Conservation (phyloP, 2,797 vertebrate genomes). For the Tinamus major region DNA sequence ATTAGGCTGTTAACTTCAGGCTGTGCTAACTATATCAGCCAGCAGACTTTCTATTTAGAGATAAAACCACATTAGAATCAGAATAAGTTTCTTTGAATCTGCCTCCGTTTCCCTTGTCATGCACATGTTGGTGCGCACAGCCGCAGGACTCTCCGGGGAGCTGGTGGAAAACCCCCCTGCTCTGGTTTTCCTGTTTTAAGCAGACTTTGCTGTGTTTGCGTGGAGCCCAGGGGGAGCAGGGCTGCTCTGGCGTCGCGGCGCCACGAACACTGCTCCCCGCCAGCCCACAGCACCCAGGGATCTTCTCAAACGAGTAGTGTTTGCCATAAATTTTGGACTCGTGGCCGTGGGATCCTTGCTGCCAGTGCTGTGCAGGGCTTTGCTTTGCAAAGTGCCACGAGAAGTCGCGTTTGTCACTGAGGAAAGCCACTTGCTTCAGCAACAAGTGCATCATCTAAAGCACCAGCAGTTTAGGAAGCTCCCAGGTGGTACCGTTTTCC, state of each 20-base stretch:
- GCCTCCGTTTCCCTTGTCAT: no score
- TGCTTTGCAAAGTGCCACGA: not conserved
- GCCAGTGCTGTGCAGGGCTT: not conserved
- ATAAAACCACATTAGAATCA: not conserved
- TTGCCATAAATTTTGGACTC: not conserved
- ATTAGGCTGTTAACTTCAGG: not conserved
- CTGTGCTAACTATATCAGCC: not conserved
- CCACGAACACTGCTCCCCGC: not conserved
- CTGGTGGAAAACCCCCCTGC: not conserved
- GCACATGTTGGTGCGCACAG: not conserved
- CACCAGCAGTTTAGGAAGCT: fast-evolving
- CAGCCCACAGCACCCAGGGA: not conserved
- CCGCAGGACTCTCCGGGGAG: not conserved
- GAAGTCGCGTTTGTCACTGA: fast-evolving
- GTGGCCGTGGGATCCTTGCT: not conserved
- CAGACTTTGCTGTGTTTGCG: not conserved
- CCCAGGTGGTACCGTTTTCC: not conserved
- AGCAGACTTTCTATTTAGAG: not conserved
- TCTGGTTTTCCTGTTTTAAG: not conserved
- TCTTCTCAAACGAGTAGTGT: not conserved
- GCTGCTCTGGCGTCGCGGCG: conserved; percentile 43
- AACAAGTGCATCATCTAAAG: fast-evolving
- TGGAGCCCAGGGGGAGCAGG: conserved; percentile 40
- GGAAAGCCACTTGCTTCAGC: fast-evolving
- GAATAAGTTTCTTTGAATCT: not conserved